Evolutionary conservation across 2,113 vertebrate genomes (phyloP).

Genomic region (Oncorhynchus masou): DNA sequence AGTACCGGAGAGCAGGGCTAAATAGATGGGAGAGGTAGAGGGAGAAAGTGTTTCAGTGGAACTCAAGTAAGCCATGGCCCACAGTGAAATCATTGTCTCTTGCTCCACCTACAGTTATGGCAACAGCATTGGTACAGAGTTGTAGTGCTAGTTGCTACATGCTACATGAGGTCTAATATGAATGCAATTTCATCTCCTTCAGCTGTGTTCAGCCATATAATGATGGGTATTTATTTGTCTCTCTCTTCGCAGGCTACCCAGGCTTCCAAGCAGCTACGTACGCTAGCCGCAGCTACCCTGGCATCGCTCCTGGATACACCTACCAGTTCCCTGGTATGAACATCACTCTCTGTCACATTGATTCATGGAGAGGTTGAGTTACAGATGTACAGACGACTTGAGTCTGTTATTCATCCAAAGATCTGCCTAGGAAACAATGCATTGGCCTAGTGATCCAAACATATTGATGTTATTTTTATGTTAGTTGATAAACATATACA

Average conservation of each 20-base stretch:
- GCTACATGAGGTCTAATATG: no score
- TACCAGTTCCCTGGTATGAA: conserved; percentile 92
- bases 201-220: no score
- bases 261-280: conserved; percentile 95
- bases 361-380: not conserved
- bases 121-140: no score
- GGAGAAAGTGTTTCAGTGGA: not conserved
- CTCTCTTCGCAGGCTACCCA: conserved; percentile 81
- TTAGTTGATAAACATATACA: not conserved
- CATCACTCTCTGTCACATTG: not conserved
- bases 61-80: conserved; percentile 20
- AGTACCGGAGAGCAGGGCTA: not conserved
- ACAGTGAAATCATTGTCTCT: not conserved
- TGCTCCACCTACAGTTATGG: conserved; percentile 45
- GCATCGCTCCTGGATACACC: conserved; percentile 91
- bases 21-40: not conserved
- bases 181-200: no score
- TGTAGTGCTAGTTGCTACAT: no score
- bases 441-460: no score
- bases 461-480: not conserved
- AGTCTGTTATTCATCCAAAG: no score
- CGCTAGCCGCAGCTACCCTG: conserved; percentile 91
- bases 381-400: not conserved
- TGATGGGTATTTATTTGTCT: not conserved
- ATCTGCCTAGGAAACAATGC: no score